Base-by-base conservation (phyloP, 1,140 invertebrate genomes). In the Penaeus chinensis region DNA sequence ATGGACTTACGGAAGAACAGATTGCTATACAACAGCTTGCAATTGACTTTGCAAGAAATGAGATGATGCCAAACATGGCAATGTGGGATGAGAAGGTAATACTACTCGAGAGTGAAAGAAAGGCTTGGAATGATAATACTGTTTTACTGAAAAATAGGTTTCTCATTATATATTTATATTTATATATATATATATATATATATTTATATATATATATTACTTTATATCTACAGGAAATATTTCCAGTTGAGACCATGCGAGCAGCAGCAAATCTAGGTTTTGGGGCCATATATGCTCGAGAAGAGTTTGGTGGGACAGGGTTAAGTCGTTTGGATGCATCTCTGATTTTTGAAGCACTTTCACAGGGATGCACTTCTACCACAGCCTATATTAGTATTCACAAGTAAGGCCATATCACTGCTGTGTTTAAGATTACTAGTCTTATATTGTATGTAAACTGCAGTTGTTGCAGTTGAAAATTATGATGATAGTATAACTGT, bases 321-420 rank as follows among this genome's bases (percentile, higher is more conserved):
- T 91, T 95, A 32, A 91, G 90, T 24, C 91, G 94, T 16, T 91
- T 94, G 61, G 94, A 95, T 91, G 93, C 94, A 7, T 94, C 94
- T 8, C 88, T 95, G 16, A 94, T 95, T 84, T 95, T 95, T 92
- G 94, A 95, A 92, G 94, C 94, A 61, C 91, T 95, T n/a, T 92
- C 94, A 11, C 92, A 93, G 80, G 94, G 94, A 11, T 94, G 94
- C 92, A 92, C 93, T 62, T 94, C 93, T 18, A 95, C 94, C 20
- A 94, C 94, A 61, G 94, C 94, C 47, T 95, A 94, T 89, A 93
- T 95, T 54, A 94, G 93, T 89, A 95, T 95, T 91, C 94, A 95
- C 91, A 95, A 94, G 94, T 94, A 92, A 89, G 91, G 2, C 54
- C 11, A 11, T 54, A 54, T 54, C 16, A 54, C 54, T 54, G 11